Evolutionary conservation across 1,140 invertebrate species (phyloP), one percentile per base, ranked within the genome.

Genomic region (Eufriesea mexicana): DNA sequence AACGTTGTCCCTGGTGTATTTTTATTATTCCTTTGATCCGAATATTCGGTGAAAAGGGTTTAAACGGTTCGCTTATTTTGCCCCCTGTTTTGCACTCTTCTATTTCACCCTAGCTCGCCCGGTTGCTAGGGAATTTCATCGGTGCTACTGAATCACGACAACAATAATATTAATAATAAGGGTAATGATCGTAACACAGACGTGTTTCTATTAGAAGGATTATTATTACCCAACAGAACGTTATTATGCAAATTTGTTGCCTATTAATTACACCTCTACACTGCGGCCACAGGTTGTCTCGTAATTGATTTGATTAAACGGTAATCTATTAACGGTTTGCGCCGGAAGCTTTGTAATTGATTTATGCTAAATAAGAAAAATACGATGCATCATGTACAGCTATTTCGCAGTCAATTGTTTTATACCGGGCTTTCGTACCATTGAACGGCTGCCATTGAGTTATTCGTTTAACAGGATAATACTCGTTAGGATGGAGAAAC

Each of bases 171-270:
- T 51, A 51, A 14, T 51, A 16, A 28, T 28, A 9, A 2, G 8
- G 28, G 18, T 5, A 14, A 62, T 18, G 25, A 62, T 28, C 23
- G 28, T 20, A 28, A 49, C 18, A 25, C n/a, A 9, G n/a, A 49
- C 9, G 18, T 49, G 68, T 71, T 67, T n/a, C 64, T 45, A 45
- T n/a, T n/a, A 18, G 9, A 67, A 67, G 42, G 28, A 47, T 28
- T 51, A 28, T 71, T 71, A 45, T 71, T 71, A 72, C 70, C 12
- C 70, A 54, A 42, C 70, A 25, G 70, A 35, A 54, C 28, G 28
- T 72, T 25, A 72, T 72, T 72, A 72, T 54, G 70, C 49, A 72
- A 72, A 72, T 54, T 72, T 54, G 51, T 72, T 35, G 20, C 28
- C 28, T 72, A 55, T 72, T 55, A 72, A 72, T 71, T 71, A 51